Percentiles rank a stretch among this genome's conserved stretches.
These are phyloP conservation scores for Hydrozoanthus tunicans DNA, from an alignment of 64 coral and sea anemone species.

Conservation along the genomic window DNA sequence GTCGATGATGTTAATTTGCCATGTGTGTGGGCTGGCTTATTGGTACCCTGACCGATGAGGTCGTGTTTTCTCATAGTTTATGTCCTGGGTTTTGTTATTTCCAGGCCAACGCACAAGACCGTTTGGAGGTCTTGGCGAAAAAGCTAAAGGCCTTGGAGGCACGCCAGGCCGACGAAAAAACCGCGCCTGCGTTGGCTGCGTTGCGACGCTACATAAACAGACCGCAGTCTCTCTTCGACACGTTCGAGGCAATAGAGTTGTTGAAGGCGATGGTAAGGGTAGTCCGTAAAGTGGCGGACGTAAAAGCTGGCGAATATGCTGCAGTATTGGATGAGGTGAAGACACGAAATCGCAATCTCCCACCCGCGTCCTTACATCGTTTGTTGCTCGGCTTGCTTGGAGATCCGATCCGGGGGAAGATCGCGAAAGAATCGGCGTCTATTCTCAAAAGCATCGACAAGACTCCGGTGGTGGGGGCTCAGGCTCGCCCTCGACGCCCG, in stretches of 20 bases:
- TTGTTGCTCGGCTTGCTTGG: constrained; percentile 28
- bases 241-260: constrained; percentile 27
- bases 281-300: constrained; percentile 1
- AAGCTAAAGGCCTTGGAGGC: not conserved
- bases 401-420: constrained; percentile 38
- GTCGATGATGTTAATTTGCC: no score
- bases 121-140: not conserved
- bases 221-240: constrained; percentile 18
- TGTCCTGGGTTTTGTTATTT: no score
- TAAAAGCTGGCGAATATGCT: constrained; percentile 24
- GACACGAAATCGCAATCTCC: not conserved
- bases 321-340: constrained; percentile 18
- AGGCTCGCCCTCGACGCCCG: not conserved
- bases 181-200: not conserved
- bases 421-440: constrained; percentile 35
- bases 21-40: no score
- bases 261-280: constrained; percentile 31
- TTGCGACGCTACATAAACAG: constrained; percentile 26
- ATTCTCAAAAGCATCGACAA: constrained; percentile 12
- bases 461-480: not conserved
- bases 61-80: no score
- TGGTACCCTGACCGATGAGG: no score
- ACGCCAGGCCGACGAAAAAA: no score
- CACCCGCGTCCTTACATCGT: not conserved
- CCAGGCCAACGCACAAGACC: no score